These are phyloP conservation scores for Euglossa dilemma DNA, from an alignment of 1,140 invertebrate genomes.

Conservation along the genomic window DNA sequence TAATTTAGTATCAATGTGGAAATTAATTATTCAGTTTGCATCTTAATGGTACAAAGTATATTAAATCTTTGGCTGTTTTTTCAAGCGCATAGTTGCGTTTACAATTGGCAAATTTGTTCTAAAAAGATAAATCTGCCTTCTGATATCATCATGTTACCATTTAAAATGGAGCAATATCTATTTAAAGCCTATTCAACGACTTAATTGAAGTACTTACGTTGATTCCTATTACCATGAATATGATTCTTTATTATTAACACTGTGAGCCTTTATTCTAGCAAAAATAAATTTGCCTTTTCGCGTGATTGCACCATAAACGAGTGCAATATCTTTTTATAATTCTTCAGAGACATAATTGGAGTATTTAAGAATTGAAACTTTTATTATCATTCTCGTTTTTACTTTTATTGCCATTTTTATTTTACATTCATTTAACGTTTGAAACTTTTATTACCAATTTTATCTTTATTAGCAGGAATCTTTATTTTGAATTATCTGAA, in stretches of 20 bases:
- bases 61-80: background rate
- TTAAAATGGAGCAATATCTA: slow-evolving; percentile 7
- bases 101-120: background rate
- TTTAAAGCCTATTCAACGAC: slow-evolving; percentile 17
- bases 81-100: background rate
- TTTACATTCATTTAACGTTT: too few species aligned
- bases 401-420: background rate
- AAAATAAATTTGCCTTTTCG: background rate
- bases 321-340: background rate
- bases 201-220: slow-evolving; percentile 24
- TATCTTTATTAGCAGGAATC: too few species aligned
- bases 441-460: too few species aligned
- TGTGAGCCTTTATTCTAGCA: background rate
- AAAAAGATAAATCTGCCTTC: background rate
- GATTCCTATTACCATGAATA: slow-evolving; percentile 13
- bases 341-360: background rate
- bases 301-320: background rate
- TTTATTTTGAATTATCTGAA: too few species aligned
- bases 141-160: background rate
- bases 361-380: background rate
- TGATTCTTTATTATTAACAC: background rate
- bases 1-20: too few species aligned
- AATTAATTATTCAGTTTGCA: too few species aligned
- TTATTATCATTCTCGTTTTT: background rate
- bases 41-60: too few species aligned